phyloP scores from a whole-genome alignment of 2,888 invertebrate genomes.

The Vesta saturnalis region DNA sequence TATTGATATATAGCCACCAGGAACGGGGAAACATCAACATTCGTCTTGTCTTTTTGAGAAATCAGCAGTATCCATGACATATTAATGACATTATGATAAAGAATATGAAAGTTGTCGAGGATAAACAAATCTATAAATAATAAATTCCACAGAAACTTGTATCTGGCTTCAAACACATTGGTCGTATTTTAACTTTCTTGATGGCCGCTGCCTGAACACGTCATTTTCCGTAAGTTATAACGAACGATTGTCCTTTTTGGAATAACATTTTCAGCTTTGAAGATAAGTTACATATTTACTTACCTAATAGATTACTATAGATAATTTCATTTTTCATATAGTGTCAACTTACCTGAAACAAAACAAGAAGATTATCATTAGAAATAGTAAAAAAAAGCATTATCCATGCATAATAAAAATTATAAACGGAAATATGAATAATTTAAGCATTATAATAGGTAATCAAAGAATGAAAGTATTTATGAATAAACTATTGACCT shows the following conservation, averaged over 20 bases:
- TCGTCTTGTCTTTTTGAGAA: constrained; percentile 59
- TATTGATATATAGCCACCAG: constrained; percentile 58
- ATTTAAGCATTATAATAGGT: too few species aligned
- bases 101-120: constrained; percentile 60
- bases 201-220: constrained; percentile 57
- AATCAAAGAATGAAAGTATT: too few species aligned
- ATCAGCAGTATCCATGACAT: constrained; percentile 60
- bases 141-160: constrained; percentile 54
- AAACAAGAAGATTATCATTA: constrained; percentile 17
- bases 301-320: constrained; percentile 11
- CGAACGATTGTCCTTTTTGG: constrained; percentile 39
- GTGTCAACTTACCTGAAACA: constrained; percentile 29
- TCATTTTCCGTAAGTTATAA: constrained; percentile 47
- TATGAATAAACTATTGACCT: too few species aligned
- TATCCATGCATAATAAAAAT: too few species aligned
- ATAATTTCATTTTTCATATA: background rate
- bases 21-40: constrained; percentile 60
- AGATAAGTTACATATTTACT: constrained; percentile 20
- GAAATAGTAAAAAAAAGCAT: too few species aligned
- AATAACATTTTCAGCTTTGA: constrained; percentile 30
- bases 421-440: too few species aligned
- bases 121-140: constrained; percentile 62
- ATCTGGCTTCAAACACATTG: constrained; percentile 52
- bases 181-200: constrained; percentile 57
- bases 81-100: constrained; percentile 61